A percentile compares a stretch with the other conserved stretches of the same genome.
Evolutionary conservation across 2,888 invertebrate species (phyloP).

Genomic region (Lycophotia porphyrea): DNA sequence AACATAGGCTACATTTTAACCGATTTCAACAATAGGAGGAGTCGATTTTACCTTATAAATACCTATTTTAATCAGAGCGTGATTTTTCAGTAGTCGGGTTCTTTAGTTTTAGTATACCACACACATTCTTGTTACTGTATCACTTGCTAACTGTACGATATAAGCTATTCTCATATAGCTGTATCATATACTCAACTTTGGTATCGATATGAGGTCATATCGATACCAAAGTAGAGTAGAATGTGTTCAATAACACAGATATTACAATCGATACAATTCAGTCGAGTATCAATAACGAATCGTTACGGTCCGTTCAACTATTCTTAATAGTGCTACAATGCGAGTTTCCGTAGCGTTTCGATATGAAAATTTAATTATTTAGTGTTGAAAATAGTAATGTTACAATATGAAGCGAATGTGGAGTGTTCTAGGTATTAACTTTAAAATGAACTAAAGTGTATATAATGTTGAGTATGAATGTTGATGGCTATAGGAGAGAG

Average conservation of each 20-base stretch:
- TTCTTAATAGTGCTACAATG: slow-evolving; percentile 47
- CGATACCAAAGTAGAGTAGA: neutral
- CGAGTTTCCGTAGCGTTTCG: neutral
- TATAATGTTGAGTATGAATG: no score
- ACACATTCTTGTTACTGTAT: no score
- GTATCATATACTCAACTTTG: no score
- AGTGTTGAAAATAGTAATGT: slow-evolving; percentile 15
- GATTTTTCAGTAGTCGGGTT: no score
- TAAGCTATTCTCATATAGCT: neutral
- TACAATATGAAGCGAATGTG: neutral
- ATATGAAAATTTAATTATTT: slow-evolving; percentile 33
- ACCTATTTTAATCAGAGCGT: no score
- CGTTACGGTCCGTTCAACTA: slow-evolving; percentile 35
- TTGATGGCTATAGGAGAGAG: no score
- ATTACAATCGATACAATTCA: slow-evolving; percentile 19
- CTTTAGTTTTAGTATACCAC: no score
- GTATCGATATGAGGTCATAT: no score
- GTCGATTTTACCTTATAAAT: no score
- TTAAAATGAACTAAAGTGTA: neutral
- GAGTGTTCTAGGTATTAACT: neutral
- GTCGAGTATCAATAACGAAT: slow-evolving; percentile 18
- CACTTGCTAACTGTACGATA: neutral
- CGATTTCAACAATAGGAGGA: no score
- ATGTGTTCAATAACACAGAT: slow-evolving; percentile 11
- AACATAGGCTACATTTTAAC: no score